These are phyloP conservation scores for Nymphalis urticae DNA, from an alignment of 2,888 invertebrate species.

Conservation along the genomic window DNA sequence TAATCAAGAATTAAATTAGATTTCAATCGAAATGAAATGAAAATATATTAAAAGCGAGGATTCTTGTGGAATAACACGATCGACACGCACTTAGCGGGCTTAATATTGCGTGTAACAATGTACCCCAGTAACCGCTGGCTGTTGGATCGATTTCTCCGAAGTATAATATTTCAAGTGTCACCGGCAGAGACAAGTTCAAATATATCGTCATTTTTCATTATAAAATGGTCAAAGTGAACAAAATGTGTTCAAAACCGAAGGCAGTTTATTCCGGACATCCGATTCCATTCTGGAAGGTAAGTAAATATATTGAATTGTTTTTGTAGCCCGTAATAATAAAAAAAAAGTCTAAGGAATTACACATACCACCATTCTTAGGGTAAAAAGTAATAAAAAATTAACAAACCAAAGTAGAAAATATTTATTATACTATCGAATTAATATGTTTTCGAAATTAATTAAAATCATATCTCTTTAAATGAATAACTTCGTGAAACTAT, in stretches of 20 bases:
- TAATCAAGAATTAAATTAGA: too few relatives aligned
- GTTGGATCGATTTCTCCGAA: conserved; percentile 53
- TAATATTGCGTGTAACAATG: conserved; percentile 25
- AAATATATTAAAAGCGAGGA: neutral
- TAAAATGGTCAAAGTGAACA: conserved; percentile 46
- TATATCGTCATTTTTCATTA: conserved; percentile 15
- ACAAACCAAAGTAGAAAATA: too few relatives aligned
- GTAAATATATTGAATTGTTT: conserved; percentile 28
- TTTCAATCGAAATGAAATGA: too few relatives aligned
- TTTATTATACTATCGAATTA: too few relatives aligned
- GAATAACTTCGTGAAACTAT: too few relatives aligned
- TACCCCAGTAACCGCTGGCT: conserved; percentile 38
- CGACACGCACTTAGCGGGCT: conserved; percentile 8
- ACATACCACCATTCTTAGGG: too few relatives aligned
- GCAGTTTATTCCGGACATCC: conserved; percentile 65
- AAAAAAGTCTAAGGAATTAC: too few relatives aligned
- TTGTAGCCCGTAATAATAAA: neutral
- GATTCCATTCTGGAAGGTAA: conserved; percentile 62
- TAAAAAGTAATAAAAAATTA: too few relatives aligned
- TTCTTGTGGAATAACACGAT: neutral
- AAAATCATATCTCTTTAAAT: too few relatives aligned
- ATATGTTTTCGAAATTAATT: too few relatives aligned
- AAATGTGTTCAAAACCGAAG: conserved; percentile 42
- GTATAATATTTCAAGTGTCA: neutral
- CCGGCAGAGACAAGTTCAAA: neutral